Percentiles rank a stretch among this genome's conserved stretches.
These are phyloP conservation scores for Heliangelus exortis DNA, from an alignment of 2,797 vertebrate genomes.

Conservation along the genomic window DNA sequence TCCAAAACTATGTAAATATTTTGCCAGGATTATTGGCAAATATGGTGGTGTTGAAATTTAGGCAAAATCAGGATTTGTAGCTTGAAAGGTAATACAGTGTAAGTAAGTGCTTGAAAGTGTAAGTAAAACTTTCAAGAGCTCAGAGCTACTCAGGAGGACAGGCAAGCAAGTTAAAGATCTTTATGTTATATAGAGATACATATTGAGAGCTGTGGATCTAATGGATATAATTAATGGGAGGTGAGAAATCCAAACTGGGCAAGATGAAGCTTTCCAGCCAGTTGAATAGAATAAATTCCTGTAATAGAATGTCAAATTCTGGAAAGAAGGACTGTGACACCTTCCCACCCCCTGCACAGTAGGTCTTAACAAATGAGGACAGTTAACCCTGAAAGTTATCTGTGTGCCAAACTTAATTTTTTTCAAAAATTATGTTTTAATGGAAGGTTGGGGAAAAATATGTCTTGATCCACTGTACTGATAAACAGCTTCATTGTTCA, in stretches of 20 bases:
- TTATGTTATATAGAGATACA: background rate
- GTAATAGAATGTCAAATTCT: background rate
- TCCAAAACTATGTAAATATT: background rate
- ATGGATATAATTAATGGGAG: background rate
- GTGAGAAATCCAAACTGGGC: background rate
- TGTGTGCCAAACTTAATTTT: background rate
- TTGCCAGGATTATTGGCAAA: background rate
- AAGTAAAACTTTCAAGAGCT: background rate
- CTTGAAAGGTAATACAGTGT: background rate
- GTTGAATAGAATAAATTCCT: background rate
- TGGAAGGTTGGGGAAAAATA: background rate
- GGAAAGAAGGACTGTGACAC: background rate
- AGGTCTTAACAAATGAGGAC: background rate
- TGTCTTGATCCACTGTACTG: fast-evolving
- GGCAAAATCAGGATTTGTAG: background rate
- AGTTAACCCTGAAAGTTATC: background rate
- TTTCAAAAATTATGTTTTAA: background rate
- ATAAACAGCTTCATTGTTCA: background rate
- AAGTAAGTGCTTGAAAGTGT: too few species aligned
- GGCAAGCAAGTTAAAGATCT: background rate
- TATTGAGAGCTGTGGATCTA: background rate
- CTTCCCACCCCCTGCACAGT: fast-evolving
- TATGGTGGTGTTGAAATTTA: background rate
- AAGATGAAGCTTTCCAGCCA: background rate
- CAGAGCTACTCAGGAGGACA: background rate